Base-by-base conservation (phyloP, 2,888 invertebrate species). In the Gymnocheta viridis region DNA sequence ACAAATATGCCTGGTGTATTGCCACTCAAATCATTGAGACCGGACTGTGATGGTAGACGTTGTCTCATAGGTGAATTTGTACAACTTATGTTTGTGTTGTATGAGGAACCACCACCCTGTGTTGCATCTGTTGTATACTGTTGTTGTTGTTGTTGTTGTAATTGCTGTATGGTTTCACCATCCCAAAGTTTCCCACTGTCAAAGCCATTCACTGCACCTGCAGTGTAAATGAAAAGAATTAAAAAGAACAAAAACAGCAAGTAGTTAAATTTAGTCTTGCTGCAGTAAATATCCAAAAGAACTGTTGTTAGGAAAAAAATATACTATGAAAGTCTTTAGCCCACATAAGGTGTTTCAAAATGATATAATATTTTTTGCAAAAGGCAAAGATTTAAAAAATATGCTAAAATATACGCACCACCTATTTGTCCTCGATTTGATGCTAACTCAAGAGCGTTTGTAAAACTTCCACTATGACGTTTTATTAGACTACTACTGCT, bases 151-250 rank as follows among this genome's bases (percentile, higher is more conserved):
- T 70, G 54, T 10, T 76, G 38, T 62, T 66, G 67, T 32, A 62
- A 67, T 22, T 82, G 70, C 44, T 79, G 79, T 66, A 22, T 24
- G 35, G 49, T 64, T 14, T 84, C 84, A 84, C 76, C 81, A 78
- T 84, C 69, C 66, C 77, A 62, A 62, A 44, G 7, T 32, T 69
- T 81, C 2, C 49, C 64, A 35, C 67, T 72, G 47, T 84, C 84
- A 81, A 78, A 73, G 38, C 81, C 84, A 84, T 84, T 84, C 67
- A 84, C 73, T 17, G 69, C 49, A 77, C 77, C 84, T 84, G 62
- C 14, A 54, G 54, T 19, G 29, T 17, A 60, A 32, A 17, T 12
- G 5, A 29, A 27, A n/a, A n/a, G 72, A 35, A 49, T n/a, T 2
- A 60, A 27, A 47, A 6, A 47, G 4, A 41, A 2, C 4, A 47